Percentiles rank a stretch among this genome's conserved stretches.
These are phyloP conservation scores for Hafferia zeledoni DNA, from an alignment of 2,797 vertebrate species.

Conservation along the genomic window DNA sequence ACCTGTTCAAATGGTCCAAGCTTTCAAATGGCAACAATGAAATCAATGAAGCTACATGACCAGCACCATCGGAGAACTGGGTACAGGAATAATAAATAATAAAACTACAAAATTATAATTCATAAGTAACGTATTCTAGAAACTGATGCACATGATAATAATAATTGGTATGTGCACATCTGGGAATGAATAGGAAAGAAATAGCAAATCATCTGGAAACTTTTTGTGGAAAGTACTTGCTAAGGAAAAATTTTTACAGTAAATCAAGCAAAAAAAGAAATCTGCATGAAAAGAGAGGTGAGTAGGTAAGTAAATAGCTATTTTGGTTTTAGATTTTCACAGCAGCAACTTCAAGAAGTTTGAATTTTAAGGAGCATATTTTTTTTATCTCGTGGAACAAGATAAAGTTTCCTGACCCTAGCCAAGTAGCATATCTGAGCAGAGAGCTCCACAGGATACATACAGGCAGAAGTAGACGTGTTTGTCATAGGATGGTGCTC, in stretches of 20 bases:
- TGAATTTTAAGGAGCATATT: not conserved
- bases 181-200: not conserved
- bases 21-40: not conserved
- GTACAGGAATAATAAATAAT: not conserved
- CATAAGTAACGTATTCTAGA: not conserved
- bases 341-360: not conserved
- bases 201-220: constrained; percentile 28
- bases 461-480: not conserved
- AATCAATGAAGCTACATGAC: not conserved
- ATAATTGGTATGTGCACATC: not conserved
- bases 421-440: not conserved
- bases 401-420: not conserved
- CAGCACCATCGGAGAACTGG: not conserved
- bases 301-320: not conserved
- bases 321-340: not conserved
- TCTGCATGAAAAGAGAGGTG: not conserved
- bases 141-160: not conserved
- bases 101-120: not conserved
- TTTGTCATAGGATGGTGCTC: not conserved
- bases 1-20: not conserved
- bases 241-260: not conserved
- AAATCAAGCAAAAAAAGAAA: not conserved
- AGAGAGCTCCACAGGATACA: not conserved
- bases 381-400: not conserved
- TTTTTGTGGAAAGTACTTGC: not conserved